These are phyloP conservation scores for Scophthalmus maximus DNA, from an alignment of 2,113 vertebrate species.

Conservation along the genomic window DNA sequence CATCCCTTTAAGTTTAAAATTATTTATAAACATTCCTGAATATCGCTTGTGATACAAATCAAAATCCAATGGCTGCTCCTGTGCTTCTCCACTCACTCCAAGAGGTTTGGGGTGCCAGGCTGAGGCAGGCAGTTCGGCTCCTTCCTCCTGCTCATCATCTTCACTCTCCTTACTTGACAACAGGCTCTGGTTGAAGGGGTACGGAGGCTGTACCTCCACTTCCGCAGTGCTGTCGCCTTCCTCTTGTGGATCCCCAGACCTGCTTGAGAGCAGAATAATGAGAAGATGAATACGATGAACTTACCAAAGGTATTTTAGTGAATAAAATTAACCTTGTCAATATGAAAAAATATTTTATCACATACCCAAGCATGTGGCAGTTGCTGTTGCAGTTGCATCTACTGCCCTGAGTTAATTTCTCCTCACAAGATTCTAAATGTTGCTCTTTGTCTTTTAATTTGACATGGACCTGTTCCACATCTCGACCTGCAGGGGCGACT, in stretches of 20 bases:
- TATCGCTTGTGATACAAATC: neutral
- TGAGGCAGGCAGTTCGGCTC: constrained; percentile 82
- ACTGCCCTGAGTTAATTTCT: constrained; percentile 62
- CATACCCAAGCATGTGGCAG: constrained; percentile 81
- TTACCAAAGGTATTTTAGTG: neutral
- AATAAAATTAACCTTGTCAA: neutral
- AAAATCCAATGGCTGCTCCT: neutral
- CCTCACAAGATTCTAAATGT: constrained; percentile 57
- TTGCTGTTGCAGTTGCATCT: constrained; percentile 75
- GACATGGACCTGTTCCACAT: constrained; percentile 79
- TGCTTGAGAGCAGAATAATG: constrained; percentile 71
- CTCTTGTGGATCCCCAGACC: constrained; percentile 80
- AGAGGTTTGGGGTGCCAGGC: constrained; percentile 76
- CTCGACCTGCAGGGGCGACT: constrained; percentile 72
- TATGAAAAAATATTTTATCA: neutral
- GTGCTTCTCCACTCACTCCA: constrained; percentile 54
- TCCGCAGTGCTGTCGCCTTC: constrained; percentile 68
- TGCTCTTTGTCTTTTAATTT: constrained; percentile 58
- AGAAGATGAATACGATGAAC: neutral
- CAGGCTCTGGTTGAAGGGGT: constrained; percentile 79
- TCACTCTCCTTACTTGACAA: constrained; percentile 92
- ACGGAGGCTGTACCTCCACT: constrained; percentile 70
- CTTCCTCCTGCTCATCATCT: constrained; percentile 89
- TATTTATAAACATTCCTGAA: constrained; percentile 7
- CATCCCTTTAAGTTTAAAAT: too few species aligned